Conservation (phyloP, 2,888 invertebrate species). For the Macaria notata region DNA sequence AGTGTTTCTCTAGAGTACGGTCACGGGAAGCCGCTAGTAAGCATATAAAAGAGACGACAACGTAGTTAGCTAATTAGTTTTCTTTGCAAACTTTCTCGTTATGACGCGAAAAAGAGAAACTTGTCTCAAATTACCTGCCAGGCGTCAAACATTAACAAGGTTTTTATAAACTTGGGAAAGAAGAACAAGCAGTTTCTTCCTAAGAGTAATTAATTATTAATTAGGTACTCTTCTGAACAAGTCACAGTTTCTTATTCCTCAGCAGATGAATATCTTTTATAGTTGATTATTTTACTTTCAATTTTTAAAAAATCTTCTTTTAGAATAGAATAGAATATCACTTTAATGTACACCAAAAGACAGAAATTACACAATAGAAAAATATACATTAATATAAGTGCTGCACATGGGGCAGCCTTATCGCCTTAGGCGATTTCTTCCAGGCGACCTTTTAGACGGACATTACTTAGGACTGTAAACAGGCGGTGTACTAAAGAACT, state of each 20-base stretch:
- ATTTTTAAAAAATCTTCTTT: no score
- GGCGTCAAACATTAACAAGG: background rate
- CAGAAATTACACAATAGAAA: no score
- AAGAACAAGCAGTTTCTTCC: background rate
- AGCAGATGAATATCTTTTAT: background rate
- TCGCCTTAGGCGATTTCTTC: no score
- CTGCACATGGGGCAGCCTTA: no score
- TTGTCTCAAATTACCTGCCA: background rate
- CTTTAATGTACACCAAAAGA: no score
- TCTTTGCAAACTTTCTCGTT: slow-evolving; percentile 9
- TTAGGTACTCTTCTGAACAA: no score
- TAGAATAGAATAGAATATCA: no score
- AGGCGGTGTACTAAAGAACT: no score
- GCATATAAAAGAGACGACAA: slow-evolving; percentile 3
- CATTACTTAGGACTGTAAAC: no score
- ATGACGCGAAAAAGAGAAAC: slow-evolving; percentile 3
- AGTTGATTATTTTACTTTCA: background rate
- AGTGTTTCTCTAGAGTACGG: slow-evolving; percentile 3
- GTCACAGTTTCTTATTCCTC: background rate
- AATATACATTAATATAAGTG: no score
- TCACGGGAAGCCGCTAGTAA: slow-evolving; percentile 2
- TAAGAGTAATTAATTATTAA: no score
- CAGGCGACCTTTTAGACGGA: no score
- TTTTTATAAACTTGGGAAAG: background rate
- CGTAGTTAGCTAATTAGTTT: slow-evolving; percentile 15